Percentiles rank a stretch among this genome's conserved stretches.
Evolutionary conservation across 2,888 invertebrate genomes (phyloP).

Genomic region (Alcis repandata): DNA sequence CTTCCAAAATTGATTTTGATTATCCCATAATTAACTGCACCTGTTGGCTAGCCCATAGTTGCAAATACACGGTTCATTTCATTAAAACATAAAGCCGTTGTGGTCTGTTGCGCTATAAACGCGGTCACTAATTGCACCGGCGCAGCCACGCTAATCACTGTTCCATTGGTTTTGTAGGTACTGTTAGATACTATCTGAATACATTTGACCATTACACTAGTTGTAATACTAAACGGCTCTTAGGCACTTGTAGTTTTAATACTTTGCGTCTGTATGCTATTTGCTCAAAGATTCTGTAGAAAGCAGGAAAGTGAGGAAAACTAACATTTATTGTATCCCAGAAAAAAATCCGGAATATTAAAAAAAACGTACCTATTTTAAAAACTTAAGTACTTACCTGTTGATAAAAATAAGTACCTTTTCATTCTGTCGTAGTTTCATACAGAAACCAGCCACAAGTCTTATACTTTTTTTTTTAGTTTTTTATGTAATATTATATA

Average conservation of each 20-base stretch:
- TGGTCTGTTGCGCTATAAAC: conserved; percentile 38
- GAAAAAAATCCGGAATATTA: no score
- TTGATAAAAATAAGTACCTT: no score
- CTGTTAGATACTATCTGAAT: conserved; percentile 4
- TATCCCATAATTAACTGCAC: not conserved
- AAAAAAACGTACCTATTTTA: no score
- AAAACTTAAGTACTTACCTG: no score
- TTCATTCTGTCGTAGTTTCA: no score
- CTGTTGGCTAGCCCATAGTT: conserved; percentile 9
- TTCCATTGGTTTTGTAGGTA: conserved; percentile 32
- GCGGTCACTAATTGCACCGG: conserved; percentile 44
- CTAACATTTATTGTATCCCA: not conserved
- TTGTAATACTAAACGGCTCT: not conserved
- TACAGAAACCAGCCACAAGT: no score
- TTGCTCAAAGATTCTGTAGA: not conserved
- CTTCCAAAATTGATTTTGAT: not conserved
- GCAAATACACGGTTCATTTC: conserved; percentile 24
- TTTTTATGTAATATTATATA: no score
- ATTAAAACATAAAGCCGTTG: conserved; percentile 39
- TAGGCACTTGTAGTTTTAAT: not conserved
- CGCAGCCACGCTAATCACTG: conserved; percentile 41
- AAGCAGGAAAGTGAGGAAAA: not conserved
- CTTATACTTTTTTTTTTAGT: no score
- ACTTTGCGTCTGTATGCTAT: not conserved
- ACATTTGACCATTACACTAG: not conserved